Evolutionary conservation across 2,888 invertebrate species (phyloP).

Genomic region (Caenorhabditis angaria): DNA sequence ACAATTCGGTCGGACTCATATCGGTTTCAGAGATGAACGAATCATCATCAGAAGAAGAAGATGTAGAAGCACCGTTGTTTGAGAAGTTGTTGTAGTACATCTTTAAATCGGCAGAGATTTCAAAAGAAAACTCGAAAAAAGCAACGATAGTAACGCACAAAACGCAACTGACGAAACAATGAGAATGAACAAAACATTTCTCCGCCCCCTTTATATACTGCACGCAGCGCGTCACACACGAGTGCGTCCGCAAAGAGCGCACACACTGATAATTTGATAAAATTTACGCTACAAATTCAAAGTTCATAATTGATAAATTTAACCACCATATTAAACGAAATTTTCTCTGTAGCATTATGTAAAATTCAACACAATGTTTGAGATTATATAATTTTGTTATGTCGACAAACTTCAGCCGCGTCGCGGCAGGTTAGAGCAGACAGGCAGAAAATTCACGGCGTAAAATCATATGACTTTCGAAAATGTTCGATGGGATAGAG

Average conservation of each 20-base stretch:
- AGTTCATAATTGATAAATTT: no score
- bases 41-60: slow-evolving; percentile 45
- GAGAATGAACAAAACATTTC: slow-evolving; percentile 12
- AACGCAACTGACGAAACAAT: slow-evolving; percentile 13
- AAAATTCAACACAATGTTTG: no score
- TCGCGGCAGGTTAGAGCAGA: not conserved
- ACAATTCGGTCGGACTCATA: slow-evolving; percentile 51
- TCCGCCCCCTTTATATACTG: slow-evolving; percentile 22
- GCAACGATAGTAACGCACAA: slow-evolving; percentile 17
- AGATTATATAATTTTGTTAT: no score
- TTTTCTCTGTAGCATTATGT: no score
- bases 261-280: no score
- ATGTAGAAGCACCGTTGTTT: slow-evolving; percentile 27
- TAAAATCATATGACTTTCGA: slow-evolving; percentile 19
- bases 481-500: slow-evolving; percentile 11
- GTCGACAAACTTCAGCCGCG: not conserved
- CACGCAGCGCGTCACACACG: slow-evolving; percentile 2
- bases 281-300: no score
- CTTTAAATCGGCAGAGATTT: slow-evolving; percentile 19
- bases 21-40: slow-evolving; percentile 15
- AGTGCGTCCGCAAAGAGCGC: slow-evolving; percentile 40
- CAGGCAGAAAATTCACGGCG: not conserved
- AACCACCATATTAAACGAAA: no score
- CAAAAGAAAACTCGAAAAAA: slow-evolving; percentile 6
- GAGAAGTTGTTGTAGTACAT: slow-evolving; percentile 25